These are phyloP conservation scores for Phymorhynchus buccinoides DNA, from an alignment of 1,140 invertebrate species.

Conservation along the genomic window DNA sequence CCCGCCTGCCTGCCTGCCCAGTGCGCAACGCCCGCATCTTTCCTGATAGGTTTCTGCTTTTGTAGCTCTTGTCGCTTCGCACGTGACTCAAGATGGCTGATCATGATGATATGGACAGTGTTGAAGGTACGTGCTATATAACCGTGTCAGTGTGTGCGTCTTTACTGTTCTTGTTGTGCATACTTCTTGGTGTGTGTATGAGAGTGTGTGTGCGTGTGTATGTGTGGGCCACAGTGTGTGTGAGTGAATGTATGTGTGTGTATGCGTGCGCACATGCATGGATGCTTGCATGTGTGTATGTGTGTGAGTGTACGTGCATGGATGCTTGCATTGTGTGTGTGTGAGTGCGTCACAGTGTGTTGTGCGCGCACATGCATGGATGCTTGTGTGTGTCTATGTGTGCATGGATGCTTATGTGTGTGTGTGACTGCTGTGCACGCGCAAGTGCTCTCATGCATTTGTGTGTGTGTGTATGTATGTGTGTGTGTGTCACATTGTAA, in stretches of 20 bases:
- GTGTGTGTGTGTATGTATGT: too few relatives aligned
- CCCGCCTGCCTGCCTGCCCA: background rate
- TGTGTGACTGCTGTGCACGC: background rate
- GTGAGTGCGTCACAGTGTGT: background rate
- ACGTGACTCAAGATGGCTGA: constrained; percentile 35
- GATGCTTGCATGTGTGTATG: background rate
- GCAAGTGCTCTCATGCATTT: too few relatives aligned
- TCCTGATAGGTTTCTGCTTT: background rate
- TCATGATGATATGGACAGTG: constrained; percentile 40
- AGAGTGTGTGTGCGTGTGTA: too few relatives aligned
- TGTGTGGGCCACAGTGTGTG: too few relatives aligned
- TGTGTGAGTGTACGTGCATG: background rate
- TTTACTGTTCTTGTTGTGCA: too few relatives aligned
- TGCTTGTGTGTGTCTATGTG: background rate
- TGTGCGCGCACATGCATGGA: background rate
- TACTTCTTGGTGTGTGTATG: too few relatives aligned
- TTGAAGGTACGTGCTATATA: constrained; percentile 39
- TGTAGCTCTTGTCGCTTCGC: constrained; percentile 1
- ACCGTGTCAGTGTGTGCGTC: background rate
- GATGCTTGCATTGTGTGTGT: background rate
- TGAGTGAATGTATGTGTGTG: background rate
- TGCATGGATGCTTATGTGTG: background rate
- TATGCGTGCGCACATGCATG: background rate
- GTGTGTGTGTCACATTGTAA: too few relatives aligned
- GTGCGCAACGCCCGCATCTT: background rate